A percentile compares a stretch with the other conserved stretches of the same genome.
phyloP scores from a whole-genome alignment of 2,888 invertebrate genomes.

The Ellobium chinense region DNA sequence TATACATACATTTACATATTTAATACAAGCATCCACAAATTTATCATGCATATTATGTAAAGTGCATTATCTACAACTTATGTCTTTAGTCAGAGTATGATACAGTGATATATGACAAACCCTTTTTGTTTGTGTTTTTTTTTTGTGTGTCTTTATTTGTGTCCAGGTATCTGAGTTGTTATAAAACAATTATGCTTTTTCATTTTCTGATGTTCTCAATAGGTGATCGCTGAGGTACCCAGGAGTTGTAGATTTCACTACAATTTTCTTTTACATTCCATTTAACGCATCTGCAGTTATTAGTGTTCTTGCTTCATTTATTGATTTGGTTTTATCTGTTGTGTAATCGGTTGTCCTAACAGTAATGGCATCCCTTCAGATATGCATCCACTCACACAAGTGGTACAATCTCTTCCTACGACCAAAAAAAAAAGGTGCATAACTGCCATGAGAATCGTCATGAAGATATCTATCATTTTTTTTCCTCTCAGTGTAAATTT shows the following conservation, averaged over 20 bases:
- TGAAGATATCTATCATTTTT: not conserved
- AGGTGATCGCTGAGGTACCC: slow-evolving; percentile 40
- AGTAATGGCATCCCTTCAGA: slow-evolving; percentile 31
- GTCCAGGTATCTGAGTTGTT: not conserved
- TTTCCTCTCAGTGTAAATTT: not conserved
- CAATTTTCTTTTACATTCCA: slow-evolving; percentile 15
- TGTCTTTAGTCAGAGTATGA: too few species aligned
- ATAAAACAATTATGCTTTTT: slow-evolving; percentile 2
- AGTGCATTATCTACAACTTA: too few species aligned
- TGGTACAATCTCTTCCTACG: not conserved
- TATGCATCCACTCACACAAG: not conserved
- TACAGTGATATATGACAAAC: too few species aligned
- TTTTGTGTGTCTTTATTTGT: not conserved
- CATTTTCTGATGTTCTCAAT: slow-evolving; percentile 32
- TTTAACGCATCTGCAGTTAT: slow-evolving; percentile 36
- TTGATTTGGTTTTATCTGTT: slow-evolving; percentile 30
- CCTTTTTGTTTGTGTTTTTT: not conserved
- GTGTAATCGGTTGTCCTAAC: slow-evolving; percentile 35
- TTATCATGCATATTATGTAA: too few species aligned
- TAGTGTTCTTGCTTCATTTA: slow-evolving; percentile 41
- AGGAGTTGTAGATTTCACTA: slow-evolving; percentile 35
- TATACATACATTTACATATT: too few species aligned
- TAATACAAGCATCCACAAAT: too few species aligned
- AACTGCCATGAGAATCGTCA: not conserved
- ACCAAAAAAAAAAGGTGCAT: not conserved